Evolutionary conservation across 37 sponge, comb jelly and placozoan genomes (phyloP).

Genomic region (Beroe forskalii): DNA sequence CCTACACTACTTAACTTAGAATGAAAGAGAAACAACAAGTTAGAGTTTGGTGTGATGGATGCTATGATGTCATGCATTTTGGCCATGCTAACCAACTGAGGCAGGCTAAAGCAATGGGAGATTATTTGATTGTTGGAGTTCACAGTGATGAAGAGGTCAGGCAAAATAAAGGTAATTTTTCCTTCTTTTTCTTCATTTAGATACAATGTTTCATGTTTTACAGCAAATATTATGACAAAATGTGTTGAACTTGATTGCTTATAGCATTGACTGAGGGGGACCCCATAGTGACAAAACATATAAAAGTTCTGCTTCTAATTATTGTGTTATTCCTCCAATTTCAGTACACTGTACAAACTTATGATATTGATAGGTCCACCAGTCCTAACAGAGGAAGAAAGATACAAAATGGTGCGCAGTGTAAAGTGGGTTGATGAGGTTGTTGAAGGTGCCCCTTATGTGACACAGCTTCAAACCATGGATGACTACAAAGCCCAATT

Average conservation of each 20-base stretch:
- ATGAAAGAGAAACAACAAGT: slow-evolving; percentile 61
- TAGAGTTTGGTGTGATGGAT: slow-evolving; percentile 90
- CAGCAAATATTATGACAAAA: too few relatives aligned
- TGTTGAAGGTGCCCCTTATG: slow-evolving; percentile 85
- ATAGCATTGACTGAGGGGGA: too few relatives aligned
- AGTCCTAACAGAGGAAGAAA: slow-evolving; percentile 85
- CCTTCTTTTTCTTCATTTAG: not conserved
- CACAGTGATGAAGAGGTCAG: slow-evolving; percentile 79
- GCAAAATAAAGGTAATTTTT: slow-evolving; percentile 18
- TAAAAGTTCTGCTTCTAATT: too few relatives aligned
- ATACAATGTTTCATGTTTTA: too few relatives aligned
- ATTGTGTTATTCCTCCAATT: too few relatives aligned
- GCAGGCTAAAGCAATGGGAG: slow-evolving; percentile 93
- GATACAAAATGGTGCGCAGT: slow-evolving; percentile 87
- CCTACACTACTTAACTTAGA: too few relatives aligned
- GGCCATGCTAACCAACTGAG: slow-evolving; percentile 95
- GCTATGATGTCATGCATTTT: slow-evolving; percentile 93
- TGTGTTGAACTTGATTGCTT: too few relatives aligned
- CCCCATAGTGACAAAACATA: too few relatives aligned
- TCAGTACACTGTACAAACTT: too few relatives aligned
- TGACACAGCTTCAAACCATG: slow-evolving; percentile 73
- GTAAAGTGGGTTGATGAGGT: slow-evolving; percentile 99
- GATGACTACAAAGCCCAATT: slow-evolving; percentile 71
- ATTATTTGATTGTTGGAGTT: slow-evolving; percentile 84
- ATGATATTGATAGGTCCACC: too few relatives aligned